Evolutionary conservation across 2,888 invertebrate species (phyloP).

Genomic region (Anarsia innoxiella): DNA sequence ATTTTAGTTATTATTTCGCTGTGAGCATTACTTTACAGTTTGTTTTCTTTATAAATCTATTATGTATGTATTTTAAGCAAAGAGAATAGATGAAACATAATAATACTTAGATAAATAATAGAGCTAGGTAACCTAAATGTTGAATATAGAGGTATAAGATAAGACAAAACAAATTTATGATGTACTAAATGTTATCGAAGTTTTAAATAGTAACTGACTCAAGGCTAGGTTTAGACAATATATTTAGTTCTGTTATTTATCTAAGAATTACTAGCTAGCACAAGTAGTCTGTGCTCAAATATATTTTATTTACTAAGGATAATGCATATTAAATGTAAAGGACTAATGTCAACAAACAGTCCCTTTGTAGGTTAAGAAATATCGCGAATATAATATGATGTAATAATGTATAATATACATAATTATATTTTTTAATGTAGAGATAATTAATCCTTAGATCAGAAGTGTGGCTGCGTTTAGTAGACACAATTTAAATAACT

Average conservation of each 20-base stretch:
- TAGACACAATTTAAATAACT: neutral
- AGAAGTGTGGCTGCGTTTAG: neutral
- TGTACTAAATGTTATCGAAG: too few species aligned
- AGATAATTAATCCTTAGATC: constrained; percentile 3
- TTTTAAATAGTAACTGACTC: too few species aligned
- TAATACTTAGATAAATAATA: too few species aligned
- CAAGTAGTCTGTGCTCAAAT: neutral
- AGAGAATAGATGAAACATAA: neutral
- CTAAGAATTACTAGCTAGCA: too few species aligned
- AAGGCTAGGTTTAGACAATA: too few species aligned
- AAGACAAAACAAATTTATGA: too few species aligned
- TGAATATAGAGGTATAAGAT: too few species aligned
- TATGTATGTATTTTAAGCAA: neutral
- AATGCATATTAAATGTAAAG: too few species aligned
- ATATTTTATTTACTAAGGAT: neutral
- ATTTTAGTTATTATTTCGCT: constrained; percentile 48
- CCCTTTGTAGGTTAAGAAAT: constrained; percentile 4
- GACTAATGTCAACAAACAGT: neutral
- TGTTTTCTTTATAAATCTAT: constrained; percentile 18
- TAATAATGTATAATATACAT: constrained; percentile 6
- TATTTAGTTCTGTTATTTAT: too few species aligned
- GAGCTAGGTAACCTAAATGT: too few species aligned
- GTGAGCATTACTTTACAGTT: constrained; percentile 34
- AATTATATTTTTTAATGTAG: neutral
- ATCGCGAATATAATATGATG: too few species aligned